Evolutionary conservation across 2,888 invertebrate genomes (phyloP).

Genomic region (Agonopterix heracliana): DNA sequence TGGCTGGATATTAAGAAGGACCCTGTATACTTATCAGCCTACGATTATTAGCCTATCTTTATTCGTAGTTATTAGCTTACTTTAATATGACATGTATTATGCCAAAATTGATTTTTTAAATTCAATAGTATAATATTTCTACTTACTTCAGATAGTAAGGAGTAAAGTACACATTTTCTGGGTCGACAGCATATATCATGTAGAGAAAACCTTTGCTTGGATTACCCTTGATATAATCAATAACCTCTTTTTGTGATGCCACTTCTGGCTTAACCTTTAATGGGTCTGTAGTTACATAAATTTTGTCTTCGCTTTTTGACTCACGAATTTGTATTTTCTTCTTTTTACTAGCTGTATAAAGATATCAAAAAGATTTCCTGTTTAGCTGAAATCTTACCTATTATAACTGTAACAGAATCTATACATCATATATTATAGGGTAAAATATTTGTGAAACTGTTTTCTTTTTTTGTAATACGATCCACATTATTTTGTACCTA

Average conservation of each 20-base stretch:
- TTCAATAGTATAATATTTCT: not conserved
- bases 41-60: no score
- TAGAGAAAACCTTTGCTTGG: constrained; percentile 83
- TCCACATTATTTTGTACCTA: no score
- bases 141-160: constrained; percentile 84
- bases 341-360: constrained; percentile 36
- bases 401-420: no score
- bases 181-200: constrained; percentile 84
- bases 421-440: no score
- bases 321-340: constrained; percentile 36
- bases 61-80: no score
- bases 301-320: constrained; percentile 17
- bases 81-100: no score
- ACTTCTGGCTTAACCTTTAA: constrained; percentile 61
- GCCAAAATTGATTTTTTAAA: not conserved
- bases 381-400: no score
- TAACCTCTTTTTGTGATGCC: constrained; percentile 59
- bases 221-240: constrained; percentile 69
- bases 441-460: no score
- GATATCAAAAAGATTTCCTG: not conserved
- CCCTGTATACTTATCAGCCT: no score
- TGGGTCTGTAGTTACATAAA: constrained; percentile 38
- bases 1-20: no score
- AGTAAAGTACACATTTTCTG: constrained; percentile 82
- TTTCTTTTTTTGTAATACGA: no score